Base-by-base conservation (phyloP, 2,888 invertebrate genomes). In the Hyppa rectilinea region DNA sequence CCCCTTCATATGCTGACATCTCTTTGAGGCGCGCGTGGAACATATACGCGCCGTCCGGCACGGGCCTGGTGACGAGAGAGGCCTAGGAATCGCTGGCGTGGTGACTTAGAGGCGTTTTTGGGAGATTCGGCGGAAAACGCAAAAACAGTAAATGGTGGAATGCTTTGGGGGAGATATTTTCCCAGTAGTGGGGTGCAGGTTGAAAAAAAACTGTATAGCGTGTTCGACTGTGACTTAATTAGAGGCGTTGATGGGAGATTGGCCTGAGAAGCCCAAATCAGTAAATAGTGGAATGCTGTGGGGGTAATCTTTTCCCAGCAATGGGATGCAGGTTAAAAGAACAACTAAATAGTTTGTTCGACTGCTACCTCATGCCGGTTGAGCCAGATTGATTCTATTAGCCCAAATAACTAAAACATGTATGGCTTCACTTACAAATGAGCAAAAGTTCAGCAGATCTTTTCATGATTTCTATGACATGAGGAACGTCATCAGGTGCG, bases 401-500 rank as follows among this genome's bases (percentile, higher is more conserved):
- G 17, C 4, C 4, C 3, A 36, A 26, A 47, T 2, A 12, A 36
- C 6, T 61, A n/a, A 47, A 50, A 10, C n/a, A 14, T 17, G 29
- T 14, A 12, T 36, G 38, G 40, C 5, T 40, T 29, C 17, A 84
- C 89, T 88, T 66, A 92, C 93, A 64, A 7, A 84, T 84, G 2
- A 82, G 62, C 53, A 95, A 78, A 7, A 90, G 75, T 2, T 58
- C 47, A 0, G 91, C 82, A 1, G 89, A 92, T 49, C 80, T 82
- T 0, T 55, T 40, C 93, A 95, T 95, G 34, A 95, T 45, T 12
- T 12, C 84, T 0, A 17, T 9, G 0, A 70, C 62, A 52, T 86
- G 92, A 0, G 92, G 90, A 0, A 73, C 55, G 0, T 6, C 23
- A 43, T 89, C 82, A 0, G 95, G 95, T 0, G 93, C 90, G 55